Evolutionary conservation across 2,797 vertebrate species (phyloP), one percentile per base, ranked within the genome.

Genomic region (Denticeps clupeoides): DNA sequence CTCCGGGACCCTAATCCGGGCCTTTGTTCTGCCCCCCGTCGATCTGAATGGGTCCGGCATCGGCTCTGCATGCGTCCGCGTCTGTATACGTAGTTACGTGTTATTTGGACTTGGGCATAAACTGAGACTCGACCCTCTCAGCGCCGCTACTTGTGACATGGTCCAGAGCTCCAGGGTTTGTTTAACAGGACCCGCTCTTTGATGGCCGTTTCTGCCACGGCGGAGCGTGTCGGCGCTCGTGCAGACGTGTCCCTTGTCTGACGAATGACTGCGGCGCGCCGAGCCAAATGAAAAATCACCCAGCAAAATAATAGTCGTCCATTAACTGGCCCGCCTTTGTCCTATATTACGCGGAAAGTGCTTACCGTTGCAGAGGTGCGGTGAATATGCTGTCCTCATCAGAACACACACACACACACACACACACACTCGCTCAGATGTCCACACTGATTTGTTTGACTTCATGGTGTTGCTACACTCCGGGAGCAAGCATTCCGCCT

Each of bases 241-340:
- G 27, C 55, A 63, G 31, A 61, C 67, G 44, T 19, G 25, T 55
- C 46, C 51, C 50, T 28, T 44, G 59, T 47, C 15, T 51, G 35
- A 51, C 37, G 22, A 31, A 29, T 45, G 33, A 41, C 54, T 46
- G 45, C 15, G 6, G 21, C 26, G 45, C 38, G 13, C 21, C 26
- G 21, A 29, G 42, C 31, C 42, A 51, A 47, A 49, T 50, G 13
- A 28, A 41, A 28, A 13, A 18, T 24, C 19, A 25, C 24, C 15
- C 41, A 49, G 23, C 50, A 21, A 37, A 37, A 19, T 4, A 8
- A 18, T 7, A 8, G 4, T 35, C 5, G 5, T 21, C n/a, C 31
- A 19, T 21, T 38, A 38, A 19, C 10, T 10, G 35, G n/a, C 4
- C 4, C 19, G 10, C 9, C 38, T 38, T 38, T 19, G 35, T 38